These are phyloP conservation scores for Gadopsis bispinosus DNA, from an alignment of 2,797 vertebrate species.

Conservation along the genomic window DNA sequence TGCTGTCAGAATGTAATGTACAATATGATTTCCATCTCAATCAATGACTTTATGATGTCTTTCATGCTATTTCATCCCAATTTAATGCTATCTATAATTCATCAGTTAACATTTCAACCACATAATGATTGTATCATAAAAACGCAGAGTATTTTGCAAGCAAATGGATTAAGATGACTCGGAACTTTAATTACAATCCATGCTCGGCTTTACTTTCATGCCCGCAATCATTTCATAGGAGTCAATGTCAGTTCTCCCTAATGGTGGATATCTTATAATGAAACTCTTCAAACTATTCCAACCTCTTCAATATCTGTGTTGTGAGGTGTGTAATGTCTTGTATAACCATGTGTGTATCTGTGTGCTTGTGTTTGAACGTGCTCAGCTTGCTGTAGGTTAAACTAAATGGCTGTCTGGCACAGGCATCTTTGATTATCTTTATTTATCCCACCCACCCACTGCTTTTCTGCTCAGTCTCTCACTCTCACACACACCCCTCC, in stretches of 20 bases:
- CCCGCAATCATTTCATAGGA: slow-evolving; percentile 25
- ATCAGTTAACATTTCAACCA: slow-evolving; percentile 47
- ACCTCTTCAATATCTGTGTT: slow-evolving; percentile 25
- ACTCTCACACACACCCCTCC: slow-evolving; percentile 17
- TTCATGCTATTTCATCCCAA: slow-evolving; percentile 38
- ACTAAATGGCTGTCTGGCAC: slow-evolving; percentile 75
- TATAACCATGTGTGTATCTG: slow-evolving; percentile 26
- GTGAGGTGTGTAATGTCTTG: slow-evolving; percentile 53
- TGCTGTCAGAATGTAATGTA: background rate
- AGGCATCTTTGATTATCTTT: slow-evolving; percentile 75
- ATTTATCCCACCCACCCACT: slow-evolving; percentile 68
- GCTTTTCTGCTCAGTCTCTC: slow-evolving; percentile 22
- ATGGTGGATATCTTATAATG: slow-evolving; percentile 17
- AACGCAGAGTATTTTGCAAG: slow-evolving; percentile 38
- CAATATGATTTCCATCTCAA: slow-evolving; percentile 22
- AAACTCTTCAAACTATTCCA: slow-evolving; percentile 45
- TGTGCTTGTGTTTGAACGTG: slow-evolving; percentile 47
- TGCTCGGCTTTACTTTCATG: slow-evolving; percentile 53
- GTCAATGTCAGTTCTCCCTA: slow-evolving; percentile 31
- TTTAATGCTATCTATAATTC: slow-evolving; percentile 41
- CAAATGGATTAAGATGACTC: slow-evolving; percentile 52
- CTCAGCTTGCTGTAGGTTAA: slow-evolving; percentile 56
- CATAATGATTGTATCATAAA: slow-evolving; percentile 60
- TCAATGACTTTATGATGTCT: slow-evolving; percentile 16
- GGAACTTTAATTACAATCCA: slow-evolving; percentile 59